phyloP scores from a whole-genome alignment of 2,113 vertebrate genomes.

The Mola mola region DNA sequence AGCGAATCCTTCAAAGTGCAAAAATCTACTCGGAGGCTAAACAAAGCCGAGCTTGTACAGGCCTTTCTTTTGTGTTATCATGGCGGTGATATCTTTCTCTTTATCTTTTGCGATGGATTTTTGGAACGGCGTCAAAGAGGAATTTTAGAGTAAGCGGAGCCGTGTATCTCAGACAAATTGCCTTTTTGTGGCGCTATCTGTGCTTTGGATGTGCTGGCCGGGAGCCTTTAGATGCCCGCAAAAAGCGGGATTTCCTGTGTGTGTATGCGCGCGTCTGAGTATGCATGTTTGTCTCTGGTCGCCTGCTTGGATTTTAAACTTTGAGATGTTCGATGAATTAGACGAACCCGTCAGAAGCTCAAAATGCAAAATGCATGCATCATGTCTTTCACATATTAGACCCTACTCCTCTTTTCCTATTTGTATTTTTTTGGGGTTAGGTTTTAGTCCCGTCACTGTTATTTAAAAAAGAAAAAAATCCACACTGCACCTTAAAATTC shows the following conservation, averaged over 20 bases:
- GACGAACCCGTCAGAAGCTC: not conserved
- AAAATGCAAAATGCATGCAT: constrained; percentile 8
- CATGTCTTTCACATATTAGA: not conserved
- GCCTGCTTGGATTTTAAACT: too few relatives aligned
- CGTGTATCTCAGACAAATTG: constrained; percentile 73
- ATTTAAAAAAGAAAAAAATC: too few relatives aligned
- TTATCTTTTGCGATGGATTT: constrained; percentile 59
- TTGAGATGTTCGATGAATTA: too few relatives aligned
- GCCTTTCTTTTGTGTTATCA: constrained; percentile 55
- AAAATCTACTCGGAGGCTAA: constrained; percentile 37
- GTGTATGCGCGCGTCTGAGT: constrained; percentile 37
- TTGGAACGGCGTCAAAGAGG: constrained; percentile 56
- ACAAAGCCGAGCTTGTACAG: constrained; percentile 28
- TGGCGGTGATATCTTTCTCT: constrained; percentile 44
- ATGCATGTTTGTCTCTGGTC: too few relatives aligned
- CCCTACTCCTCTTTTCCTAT: not conserved
- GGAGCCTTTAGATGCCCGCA: constrained; percentile 54
- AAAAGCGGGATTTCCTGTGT: constrained; percentile 59
- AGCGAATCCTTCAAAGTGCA: constrained; percentile 67
- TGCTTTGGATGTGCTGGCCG: constrained; percentile 41
- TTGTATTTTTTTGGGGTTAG: not conserved
- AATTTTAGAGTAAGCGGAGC: constrained; percentile 62
- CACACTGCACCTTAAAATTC: not conserved
- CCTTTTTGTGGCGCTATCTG: constrained; percentile 63
- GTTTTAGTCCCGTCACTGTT: not conserved